A percentile compares a stretch with the other conserved stretches of the same genome.
These are phyloP conservation scores for Alsophila aescularia DNA, from an alignment of 2,888 invertebrate genomes.

Conservation along the genomic window DNA sequence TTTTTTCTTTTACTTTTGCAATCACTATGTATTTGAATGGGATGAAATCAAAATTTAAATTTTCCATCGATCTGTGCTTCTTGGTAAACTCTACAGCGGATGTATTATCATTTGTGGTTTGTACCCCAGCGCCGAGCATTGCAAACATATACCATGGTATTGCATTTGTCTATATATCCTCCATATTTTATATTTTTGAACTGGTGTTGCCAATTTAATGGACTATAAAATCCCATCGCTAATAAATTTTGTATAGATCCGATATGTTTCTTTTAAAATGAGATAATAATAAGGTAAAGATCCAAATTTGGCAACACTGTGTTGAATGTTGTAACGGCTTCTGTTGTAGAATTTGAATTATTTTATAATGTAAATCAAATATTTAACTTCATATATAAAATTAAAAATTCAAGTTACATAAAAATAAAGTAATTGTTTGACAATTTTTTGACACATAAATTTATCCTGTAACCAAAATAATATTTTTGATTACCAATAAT, in stretches of 20 bases:
- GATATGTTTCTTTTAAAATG: background rate
- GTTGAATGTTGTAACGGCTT: slow-evolving; percentile 71
- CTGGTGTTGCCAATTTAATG: slow-evolving; percentile 51
- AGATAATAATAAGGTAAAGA: background rate
- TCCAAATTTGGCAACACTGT: slow-evolving; percentile 50
- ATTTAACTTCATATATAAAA: slow-evolving; percentile 12
- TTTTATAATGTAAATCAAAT: slow-evolving; percentile 18
- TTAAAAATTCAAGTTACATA: background rate
- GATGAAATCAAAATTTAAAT: slow-evolving; percentile 50
- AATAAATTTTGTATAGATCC: background rate
- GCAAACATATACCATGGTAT: slow-evolving; percentile 68
- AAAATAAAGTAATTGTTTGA: background rate
- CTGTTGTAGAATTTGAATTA: slow-evolving; percentile 66
- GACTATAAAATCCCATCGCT: slow-evolving; percentile 3
- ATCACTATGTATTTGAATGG: slow-evolving; percentile 51
- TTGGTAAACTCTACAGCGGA: slow-evolving; percentile 84
- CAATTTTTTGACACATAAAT: background rate
- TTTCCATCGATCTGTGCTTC: slow-evolving; percentile 78
- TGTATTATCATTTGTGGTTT: slow-evolving; percentile 76
- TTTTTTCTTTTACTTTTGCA: slow-evolving; percentile 64
- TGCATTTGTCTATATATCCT: slow-evolving; percentile 66
- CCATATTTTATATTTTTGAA: slow-evolving; percentile 48
- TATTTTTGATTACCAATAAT: background rate
- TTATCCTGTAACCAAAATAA: background rate
- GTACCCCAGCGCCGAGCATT: slow-evolving; percentile 74